Percentiles rank a stretch among this genome's conserved stretches.
phyloP scores from a whole-genome alignment of 2,888 invertebrate genomes.

The Dione vanillae region DNA sequence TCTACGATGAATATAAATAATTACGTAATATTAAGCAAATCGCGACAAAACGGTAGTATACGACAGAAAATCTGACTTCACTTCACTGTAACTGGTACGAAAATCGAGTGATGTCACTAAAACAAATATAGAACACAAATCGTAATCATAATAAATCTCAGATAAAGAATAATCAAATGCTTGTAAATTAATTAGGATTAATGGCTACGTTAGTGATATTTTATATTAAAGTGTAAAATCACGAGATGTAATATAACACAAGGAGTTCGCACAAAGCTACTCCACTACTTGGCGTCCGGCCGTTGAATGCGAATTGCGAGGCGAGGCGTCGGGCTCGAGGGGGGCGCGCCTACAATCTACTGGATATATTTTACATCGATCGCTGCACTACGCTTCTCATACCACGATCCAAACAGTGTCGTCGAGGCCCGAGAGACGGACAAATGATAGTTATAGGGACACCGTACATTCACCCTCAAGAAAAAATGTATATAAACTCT shows the following conservation, averaged over 20 bases:
- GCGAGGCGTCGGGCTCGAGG: constrained; percentile 9
- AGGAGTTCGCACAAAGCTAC: background rate
- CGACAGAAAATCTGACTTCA: background rate
- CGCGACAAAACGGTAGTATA: background rate
- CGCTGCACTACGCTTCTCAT: constrained; percentile 56
- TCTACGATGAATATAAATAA: background rate
- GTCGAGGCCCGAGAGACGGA: constrained; percentile 56
- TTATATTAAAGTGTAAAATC: background rate
- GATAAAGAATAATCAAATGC: constrained; percentile 6
- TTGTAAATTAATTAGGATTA: constrained; percentile 1
- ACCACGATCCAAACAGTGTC: constrained; percentile 44
- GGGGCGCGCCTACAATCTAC: constrained; percentile 19
- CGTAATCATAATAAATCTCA: background rate
- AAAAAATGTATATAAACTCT: constrained; percentile 56
- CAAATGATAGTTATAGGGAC: constrained; percentile 57
- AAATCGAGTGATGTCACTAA: constrained; percentile 14
- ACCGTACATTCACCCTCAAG: constrained; percentile 45
- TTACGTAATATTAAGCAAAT: background rate
- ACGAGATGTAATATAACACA: background rate
- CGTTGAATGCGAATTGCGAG: constrained; percentile 41
- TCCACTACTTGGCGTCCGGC: constrained; percentile 23
- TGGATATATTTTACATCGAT: constrained; percentile 52
- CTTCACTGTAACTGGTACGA: constrained; percentile 25
- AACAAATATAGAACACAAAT: constrained; percentile 19
- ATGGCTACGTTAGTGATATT: background rate